Conservation (phyloP, 2,797 vertebrate genomes). For the Spheniscus humboldti region DNA sequence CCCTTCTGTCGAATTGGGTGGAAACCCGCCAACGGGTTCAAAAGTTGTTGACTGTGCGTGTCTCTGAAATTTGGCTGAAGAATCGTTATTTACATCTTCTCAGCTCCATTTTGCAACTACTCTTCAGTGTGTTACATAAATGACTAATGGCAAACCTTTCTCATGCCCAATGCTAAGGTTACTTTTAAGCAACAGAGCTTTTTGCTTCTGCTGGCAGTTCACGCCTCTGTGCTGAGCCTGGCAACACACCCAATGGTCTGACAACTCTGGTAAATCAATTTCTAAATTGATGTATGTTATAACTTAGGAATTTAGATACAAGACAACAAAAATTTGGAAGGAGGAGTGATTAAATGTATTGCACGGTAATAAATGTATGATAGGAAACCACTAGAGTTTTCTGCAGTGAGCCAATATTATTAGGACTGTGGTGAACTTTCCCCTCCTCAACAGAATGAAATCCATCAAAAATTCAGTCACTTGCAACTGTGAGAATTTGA, state of each 20-base stretch:
- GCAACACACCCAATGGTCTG: background rate
- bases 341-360: background rate
- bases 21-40: background rate
- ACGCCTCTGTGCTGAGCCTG: background rate
- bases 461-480: background rate
- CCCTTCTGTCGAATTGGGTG: background rate
- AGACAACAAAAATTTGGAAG: background rate
- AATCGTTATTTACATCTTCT: background rate
- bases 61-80: background rate
- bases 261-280: background rate
- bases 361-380: background rate
- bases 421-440: background rate
- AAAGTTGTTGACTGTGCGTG: background rate
- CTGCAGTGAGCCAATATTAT: background rate
- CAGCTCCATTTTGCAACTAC: background rate
- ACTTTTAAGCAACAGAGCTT: background rate
- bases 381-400: background rate
- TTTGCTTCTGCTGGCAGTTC: background rate
- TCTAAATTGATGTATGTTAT: background rate
- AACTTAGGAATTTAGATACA: background rate
- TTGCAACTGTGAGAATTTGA: background rate
- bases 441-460: background rate
- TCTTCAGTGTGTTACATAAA: background rate
- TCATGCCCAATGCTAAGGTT: background rate
- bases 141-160: background rate